Evolutionary conservation across 2,113 vertebrate species (phyloP).

Genomic region (Thalassoma bifasciatum): DNA sequence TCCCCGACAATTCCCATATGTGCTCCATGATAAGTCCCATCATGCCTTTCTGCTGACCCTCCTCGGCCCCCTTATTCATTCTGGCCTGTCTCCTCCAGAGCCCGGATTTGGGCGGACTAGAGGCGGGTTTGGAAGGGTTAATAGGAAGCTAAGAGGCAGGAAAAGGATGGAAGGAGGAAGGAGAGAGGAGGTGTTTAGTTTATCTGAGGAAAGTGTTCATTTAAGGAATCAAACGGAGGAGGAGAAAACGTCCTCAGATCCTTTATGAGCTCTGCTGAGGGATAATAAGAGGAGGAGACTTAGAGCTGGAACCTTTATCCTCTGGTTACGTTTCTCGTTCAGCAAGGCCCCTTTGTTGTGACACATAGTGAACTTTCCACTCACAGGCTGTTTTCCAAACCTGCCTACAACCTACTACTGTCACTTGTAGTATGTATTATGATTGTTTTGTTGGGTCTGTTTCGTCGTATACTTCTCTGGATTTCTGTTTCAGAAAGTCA

Average conservation of each 20-base stretch:
- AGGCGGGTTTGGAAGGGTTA: slow-evolving; percentile 70
- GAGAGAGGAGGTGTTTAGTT: slow-evolving; percentile 38
- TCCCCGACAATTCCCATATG: slow-evolving; percentile 75
- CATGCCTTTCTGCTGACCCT: slow-evolving; percentile 80
- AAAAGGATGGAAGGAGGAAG: slow-evolving; percentile 44
- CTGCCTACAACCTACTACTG: no score
- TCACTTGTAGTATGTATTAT: no score
- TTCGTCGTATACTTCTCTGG: no score
- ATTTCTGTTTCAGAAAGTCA: no score
- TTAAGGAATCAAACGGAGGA: slow-evolving; percentile 27
- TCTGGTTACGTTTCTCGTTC: background rate
- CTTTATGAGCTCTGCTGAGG: slow-evolving; percentile 54
- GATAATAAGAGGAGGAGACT: slow-evolving; percentile 21
- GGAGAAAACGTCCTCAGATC: slow-evolving; percentile 47
- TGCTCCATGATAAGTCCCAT: slow-evolving; percentile 80
- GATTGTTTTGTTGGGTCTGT: no score
- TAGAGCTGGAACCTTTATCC: slow-evolving; percentile 16
- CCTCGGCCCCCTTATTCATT: slow-evolving; percentile 61
- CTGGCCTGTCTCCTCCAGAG: slow-evolving; percentile 55
- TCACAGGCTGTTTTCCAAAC: no score
- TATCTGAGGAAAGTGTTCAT: slow-evolving; percentile 48
- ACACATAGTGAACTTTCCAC: no score
- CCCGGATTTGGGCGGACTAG: slow-evolving; percentile 61
- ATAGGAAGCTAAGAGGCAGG: slow-evolving; percentile 68
- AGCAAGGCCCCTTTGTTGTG: no score